phyloP scores from a whole-genome alignment of 2,797 vertebrate species.

The Poeciliopsis paucimaculata region DNA sequence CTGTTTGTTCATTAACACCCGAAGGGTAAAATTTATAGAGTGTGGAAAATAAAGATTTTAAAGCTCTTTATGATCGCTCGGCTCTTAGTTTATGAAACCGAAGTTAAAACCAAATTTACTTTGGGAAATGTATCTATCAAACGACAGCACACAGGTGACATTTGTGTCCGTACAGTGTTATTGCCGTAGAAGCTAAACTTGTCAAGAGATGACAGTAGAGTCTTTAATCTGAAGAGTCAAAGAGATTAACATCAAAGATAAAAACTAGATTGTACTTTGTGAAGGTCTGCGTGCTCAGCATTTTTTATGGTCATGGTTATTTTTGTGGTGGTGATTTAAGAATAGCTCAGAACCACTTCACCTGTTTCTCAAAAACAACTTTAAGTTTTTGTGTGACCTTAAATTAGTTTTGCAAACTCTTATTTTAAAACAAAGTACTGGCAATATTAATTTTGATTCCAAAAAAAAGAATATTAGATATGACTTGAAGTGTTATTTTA shows the following conservation, averaged over 20 bases:
- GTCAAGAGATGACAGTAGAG: slow-evolving; percentile 41
- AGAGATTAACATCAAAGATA: slow-evolving; percentile 37
- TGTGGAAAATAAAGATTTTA: slow-evolving; percentile 21
- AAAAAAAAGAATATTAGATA: not conserved
- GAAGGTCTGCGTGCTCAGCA: slow-evolving; percentile 1
- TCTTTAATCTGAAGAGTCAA: slow-evolving; percentile 28
- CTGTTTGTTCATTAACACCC: slow-evolving; percentile 45
- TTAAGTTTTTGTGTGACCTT: not conserved
- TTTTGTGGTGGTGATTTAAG: slow-evolving; percentile 23
- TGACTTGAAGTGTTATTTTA: not conserved
- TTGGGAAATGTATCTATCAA: slow-evolving; percentile 15
- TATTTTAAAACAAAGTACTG: not conserved
- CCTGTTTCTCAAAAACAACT: not conserved
- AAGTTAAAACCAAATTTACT: slow-evolving; percentile 25
- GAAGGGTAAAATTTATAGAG: slow-evolving; percentile 34
- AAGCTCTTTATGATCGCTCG: slow-evolving; percentile 6
- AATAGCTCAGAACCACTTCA: not conserved
- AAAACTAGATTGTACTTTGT: slow-evolving; percentile 25
- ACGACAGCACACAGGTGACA: slow-evolving; percentile 18
- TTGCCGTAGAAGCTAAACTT: slow-evolving; percentile 30
- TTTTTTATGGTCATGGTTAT: slow-evolving; percentile 10
- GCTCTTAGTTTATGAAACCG: slow-evolving; percentile 17
- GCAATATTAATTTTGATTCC: not conserved
- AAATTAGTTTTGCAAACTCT: not conserved
- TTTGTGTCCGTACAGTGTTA: slow-evolving; percentile 16